Percentiles rank a stretch among this genome's conserved stretches.
These are phyloP conservation scores for Euzophera pinguis DNA, from an alignment of 2,888 invertebrate genomes.

Conservation along the genomic window DNA sequence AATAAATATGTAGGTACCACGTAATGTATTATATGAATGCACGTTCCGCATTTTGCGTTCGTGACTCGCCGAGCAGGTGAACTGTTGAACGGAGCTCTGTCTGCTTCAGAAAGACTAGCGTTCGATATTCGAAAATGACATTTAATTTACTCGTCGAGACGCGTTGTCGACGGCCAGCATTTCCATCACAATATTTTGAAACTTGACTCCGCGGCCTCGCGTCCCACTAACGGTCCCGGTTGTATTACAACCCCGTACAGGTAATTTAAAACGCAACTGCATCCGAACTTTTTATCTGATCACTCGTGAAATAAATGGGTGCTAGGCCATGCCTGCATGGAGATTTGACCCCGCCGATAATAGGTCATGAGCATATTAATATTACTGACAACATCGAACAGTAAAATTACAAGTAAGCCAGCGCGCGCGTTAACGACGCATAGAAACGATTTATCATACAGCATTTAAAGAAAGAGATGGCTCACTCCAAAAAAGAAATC, in stretches of 20 bases:
- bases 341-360: constrained; percentile 68
- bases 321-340: constrained; percentile 34
- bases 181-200: constrained; percentile 67
- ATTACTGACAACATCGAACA: constrained; percentile 69
- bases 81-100: constrained; percentile 49
- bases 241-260: constrained; percentile 43
- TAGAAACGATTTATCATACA: constrained; percentile 68
- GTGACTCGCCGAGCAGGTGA: constrained; percentile 51
- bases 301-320: constrained; percentile 59
- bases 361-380: constrained; percentile 73
- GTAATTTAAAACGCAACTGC: constrained; percentile 50
- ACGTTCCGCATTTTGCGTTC: constrained; percentile 49
- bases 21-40: constrained; percentile 44
- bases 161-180: constrained; percentile 36
- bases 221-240: constrained; percentile 42
- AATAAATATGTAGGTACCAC: constrained; percentile 38
- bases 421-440: constrained; percentile 66
- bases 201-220: constrained; percentile 42
- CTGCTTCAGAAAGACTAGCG: constrained; percentile 24
- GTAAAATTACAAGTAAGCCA: constrained; percentile 65
- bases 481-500: constrained; percentile 64
- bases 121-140: constrained; percentile 45
- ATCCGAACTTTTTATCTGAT: constrained; percentile 62
- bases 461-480: constrained; percentile 63
- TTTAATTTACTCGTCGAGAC: constrained; percentile 43